Evolutionary conservation across 2,113 vertebrate species (phyloP).

Genomic region (Callipepla squamata): DNA sequence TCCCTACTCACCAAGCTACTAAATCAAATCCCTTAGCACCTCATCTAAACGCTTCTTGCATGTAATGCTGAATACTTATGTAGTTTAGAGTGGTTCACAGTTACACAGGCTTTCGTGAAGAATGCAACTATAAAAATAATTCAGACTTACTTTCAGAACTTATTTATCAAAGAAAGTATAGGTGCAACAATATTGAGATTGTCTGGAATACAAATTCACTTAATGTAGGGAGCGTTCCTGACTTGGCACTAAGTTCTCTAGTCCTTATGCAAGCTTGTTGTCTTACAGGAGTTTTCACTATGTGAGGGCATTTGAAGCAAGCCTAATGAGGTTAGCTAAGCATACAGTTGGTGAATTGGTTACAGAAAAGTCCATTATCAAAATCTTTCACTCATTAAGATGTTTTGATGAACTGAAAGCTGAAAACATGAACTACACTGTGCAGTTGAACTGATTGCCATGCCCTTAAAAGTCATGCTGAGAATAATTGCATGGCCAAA

Average conservation of each 20-base stretch:
- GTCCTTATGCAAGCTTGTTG: constrained; percentile 4
- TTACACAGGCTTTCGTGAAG: no score
- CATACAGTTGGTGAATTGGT: constrained; percentile 21
- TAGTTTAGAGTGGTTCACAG: neutral
- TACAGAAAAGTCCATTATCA: constrained; percentile 3
- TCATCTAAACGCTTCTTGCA: no score
- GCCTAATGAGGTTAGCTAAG: constrained; percentile 34
- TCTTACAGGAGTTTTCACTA: neutral
- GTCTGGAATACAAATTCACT: neutral
- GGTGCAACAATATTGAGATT: neutral
- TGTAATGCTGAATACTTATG: neutral
- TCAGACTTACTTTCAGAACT: neutral
- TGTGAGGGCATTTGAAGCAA: neutral
- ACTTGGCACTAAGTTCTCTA: neutral
- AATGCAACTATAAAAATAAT: neutral
- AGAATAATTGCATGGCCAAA: neutral
- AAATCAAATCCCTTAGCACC: no score
- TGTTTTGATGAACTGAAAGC: constrained; percentile 10
- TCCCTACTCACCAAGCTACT: no score
- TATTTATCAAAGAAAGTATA: neutral
- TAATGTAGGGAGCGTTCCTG: accelerated
- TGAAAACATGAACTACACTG: neutral
- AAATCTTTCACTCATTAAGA: constrained; percentile 32
- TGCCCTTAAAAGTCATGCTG: constrained; percentile 29
- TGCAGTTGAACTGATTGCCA: neutral